Base-by-base conservation (phyloP, 2,888 invertebrate species). In the Idaea dimidiata region DNA sequence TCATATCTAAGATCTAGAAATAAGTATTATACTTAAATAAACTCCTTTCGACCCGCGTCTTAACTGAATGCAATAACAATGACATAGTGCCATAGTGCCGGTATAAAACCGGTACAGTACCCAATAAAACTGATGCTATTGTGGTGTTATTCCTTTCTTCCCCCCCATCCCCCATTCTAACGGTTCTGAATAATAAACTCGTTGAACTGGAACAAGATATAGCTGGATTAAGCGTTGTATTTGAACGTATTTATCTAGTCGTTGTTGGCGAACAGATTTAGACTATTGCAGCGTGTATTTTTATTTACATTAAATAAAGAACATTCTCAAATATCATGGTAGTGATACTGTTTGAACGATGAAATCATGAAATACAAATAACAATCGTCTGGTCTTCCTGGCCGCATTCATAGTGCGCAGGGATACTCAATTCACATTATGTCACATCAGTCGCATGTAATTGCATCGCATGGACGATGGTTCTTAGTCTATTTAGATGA, bases 101-200 rank as follows among this genome's bases (percentile, higher is more conserved):
- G 59, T 58, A 58, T 63, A 60, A 62, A 56, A 57, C 6, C 3
- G 24, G 62, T 62, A 57, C 16, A 33, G 54, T 62, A 17, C 33
- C 59, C 62, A 59, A 63, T 62, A 63, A 66, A 65, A 63, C 56
- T 18, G 57, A 24, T 62, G 24, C 59, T 63, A 66, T 64, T 60
- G 60, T 62, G 60, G 57, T 43, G 61, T 63, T 55, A 32, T 57
- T 56, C 54, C 43, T 57, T 57, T 56, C 59, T 16, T 32, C 16
- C 56, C 10, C 18, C 16, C 54, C 17, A 17, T 24, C 57, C 43
- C 14, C 43, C 43, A 14, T 43, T 43, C 24, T 24, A 24, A 24
- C 24, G 24, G 24, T 59, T 17, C 54, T 63, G 61, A 63, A 66
- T 66, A 61, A 63, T 63, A 43, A 57, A 33, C n/a, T 31, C 43